Percentiles rank a stretch among this genome's conserved stretches.
These are phyloP conservation scores for Ceuthmochares aereus DNA, from an alignment of 2,113 vertebrate genomes.

Conservation along the genomic window DNA sequence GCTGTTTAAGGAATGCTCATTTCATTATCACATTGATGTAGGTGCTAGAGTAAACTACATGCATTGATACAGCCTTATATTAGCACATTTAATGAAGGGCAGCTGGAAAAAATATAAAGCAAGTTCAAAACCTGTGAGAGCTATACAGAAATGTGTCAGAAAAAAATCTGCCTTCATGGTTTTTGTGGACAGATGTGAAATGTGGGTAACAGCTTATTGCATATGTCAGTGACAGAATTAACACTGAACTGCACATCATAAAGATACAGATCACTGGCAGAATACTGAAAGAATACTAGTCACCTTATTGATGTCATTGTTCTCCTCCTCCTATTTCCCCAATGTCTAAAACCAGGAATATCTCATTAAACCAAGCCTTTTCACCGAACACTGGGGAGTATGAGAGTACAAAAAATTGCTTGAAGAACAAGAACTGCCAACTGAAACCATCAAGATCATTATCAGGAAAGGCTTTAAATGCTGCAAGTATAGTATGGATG, in stretches of 20 bases:
- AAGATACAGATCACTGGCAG: neutral
- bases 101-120: neutral
- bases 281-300: slow-evolving; percentile 9
- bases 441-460: slow-evolving; percentile 66
- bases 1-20: neutral
- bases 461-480: slow-evolving; percentile 56
- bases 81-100: neutral
- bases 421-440: slow-evolving; percentile 47
- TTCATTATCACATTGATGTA: neutral
- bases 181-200: neutral
- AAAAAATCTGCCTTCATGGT: neutral
- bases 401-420: slow-evolving; percentile 35
- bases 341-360: slow-evolving; percentile 40
- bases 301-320: slow-evolving; percentile 66
- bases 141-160: neutral
- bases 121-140: neutral
- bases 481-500: neutral
- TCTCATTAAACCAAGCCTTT: slow-evolving; percentile 66
- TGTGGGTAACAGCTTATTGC: neutral
- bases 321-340: slow-evolving; percentile 53
- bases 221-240: neutral
- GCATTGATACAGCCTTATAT: neutral
- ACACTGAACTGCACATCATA: slow-evolving; percentile 1
- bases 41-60: neutral
- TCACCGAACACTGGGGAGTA: neutral